Evolutionary conservation across 2,888 invertebrate genomes (phyloP), one percentile per base, ranked within the genome.

Genomic region (Cetonia aurata): DNA sequence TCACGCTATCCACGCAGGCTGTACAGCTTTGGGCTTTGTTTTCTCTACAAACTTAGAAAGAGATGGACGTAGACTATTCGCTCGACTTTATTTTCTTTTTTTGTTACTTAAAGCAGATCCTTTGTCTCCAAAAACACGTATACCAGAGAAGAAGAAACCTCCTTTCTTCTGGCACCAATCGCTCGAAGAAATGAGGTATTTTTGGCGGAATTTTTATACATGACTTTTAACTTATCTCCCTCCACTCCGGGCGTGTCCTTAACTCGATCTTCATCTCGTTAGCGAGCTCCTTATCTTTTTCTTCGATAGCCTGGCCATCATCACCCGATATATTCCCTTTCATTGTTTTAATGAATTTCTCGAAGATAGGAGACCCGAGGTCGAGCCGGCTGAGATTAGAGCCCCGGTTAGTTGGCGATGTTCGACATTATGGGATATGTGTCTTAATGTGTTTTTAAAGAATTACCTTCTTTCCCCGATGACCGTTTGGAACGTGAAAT

Each of bases 121-220:
- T 25, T 25, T 25, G 25, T 25, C 25, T 25, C 31, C 53, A 53
- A 53, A 25, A 53, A 53, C 13, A n/a, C 44, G 13, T 44, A 44
- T 44, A n/a, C 6, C 1, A 1, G 12, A 13, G 13, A 2, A 10
- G 44, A 44, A 44, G 44, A 13, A 44, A 25, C 37, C 56, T 25
- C 37, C 41, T 56, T 37, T 56, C 56, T 56, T 8, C 10, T 41
- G 37, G 37, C 9, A 9, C 41, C 53, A 25, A n/a, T 59, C 48
- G 48, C 62, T 48, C 13, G 48, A 62, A 31, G 48, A 62, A 62
- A 48, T 60, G 31, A 68, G 79, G 79, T 76, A 80, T 81, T 81
- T 81, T 80, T 79, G 77, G 83, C 83, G 83, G 84, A 83, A 84
- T 84, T 80, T 79, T 76, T 79, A 81, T 83, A 84, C 84, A 84